These are phyloP conservation scores for Sepiola atlantica DNA, from an alignment of 2,888 invertebrate species.

Conservation along the genomic window DNA sequence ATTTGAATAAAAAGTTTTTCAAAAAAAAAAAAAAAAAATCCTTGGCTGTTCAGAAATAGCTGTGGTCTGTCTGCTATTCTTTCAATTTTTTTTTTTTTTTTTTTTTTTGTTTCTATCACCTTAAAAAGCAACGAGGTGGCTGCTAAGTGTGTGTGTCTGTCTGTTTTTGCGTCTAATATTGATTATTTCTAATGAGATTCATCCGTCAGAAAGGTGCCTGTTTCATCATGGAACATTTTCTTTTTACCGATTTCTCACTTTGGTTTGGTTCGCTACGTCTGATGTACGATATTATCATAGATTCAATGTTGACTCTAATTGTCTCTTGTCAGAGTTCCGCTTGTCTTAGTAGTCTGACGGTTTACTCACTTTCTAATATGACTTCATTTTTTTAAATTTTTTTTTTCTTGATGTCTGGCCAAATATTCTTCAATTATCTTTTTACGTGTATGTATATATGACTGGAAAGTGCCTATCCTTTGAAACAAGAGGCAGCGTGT, in stretches of 20 bases:
- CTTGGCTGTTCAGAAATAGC: conserved; percentile 7
- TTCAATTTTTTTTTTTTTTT: not conserved
- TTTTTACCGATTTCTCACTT: not conserved
- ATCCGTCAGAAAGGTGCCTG: too few relatives aligned
- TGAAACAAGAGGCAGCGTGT: too few relatives aligned
- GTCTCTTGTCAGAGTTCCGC: not conserved
- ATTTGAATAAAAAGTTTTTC: not conserved
- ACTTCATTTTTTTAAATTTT: not conserved
- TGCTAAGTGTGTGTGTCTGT: not conserved
- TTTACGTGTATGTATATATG: too few relatives aligned
- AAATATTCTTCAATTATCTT: conserved; percentile 15
- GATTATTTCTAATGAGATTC: conserved; percentile 20
- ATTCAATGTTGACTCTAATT: not conserved
- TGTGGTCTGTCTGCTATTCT: not conserved
- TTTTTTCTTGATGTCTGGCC: not conserved
- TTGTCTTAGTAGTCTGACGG: not conserved
- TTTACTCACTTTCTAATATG: not conserved
- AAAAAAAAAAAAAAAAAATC: not conserved
- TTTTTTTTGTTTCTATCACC: not conserved
- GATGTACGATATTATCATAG: not conserved
- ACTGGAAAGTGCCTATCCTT: too few relatives aligned
- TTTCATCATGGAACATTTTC: not conserved
- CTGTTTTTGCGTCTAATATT: not conserved
- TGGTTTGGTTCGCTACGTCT: not conserved
- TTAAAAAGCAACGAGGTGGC: not conserved